phyloP scores from a whole-genome alignment of 1,140 invertebrate species.

The Eurosta solidaginis region DNA sequence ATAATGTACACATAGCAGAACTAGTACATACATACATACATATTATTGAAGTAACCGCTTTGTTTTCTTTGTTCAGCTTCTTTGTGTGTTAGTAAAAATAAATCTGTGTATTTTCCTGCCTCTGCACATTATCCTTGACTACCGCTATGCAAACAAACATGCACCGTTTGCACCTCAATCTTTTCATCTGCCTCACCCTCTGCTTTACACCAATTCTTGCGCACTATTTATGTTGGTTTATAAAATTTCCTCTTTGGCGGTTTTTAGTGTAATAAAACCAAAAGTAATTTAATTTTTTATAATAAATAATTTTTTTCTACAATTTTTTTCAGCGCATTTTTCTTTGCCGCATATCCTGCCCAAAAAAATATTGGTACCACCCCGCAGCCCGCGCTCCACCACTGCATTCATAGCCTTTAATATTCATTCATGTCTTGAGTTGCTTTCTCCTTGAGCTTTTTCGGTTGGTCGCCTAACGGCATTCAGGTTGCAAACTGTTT shows the following conservation, averaged over 20 bases:
- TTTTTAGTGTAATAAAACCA: conserved; percentile 25
- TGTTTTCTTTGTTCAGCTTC: conserved; percentile 13
- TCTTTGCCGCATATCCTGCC: neutral
- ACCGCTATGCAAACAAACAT: neutral
- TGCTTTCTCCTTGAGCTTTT: neutral
- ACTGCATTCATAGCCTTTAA: neutral
- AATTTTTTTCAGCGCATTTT: neutral
- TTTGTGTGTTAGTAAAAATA: conserved; percentile 7
- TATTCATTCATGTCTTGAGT: neutral
- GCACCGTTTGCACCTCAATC: too few relatives aligned
- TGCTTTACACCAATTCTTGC: neutral
- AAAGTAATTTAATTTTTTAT: conserved; percentile 22
- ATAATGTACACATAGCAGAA: neutral
- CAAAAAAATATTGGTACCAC: too few relatives aligned
- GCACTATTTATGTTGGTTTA: neutral
- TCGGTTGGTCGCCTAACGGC: conserved; percentile 14
- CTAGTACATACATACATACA: neutral
- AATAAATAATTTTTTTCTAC: conserved; percentile 26
- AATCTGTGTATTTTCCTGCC: neutral
- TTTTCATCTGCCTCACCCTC: neutral
- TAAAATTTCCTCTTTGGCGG: conserved; percentile 16
- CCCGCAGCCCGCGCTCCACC: neutral
- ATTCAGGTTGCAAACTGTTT: conserved; percentile 6
- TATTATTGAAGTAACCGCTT: neutral
- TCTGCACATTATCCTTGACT: neutral